Percentiles rank a stretch among this genome's conserved stretches.
Conservation (phyloP, 2,113 vertebrate genomes). For the Gasterosteus aculeatus region DNA sequence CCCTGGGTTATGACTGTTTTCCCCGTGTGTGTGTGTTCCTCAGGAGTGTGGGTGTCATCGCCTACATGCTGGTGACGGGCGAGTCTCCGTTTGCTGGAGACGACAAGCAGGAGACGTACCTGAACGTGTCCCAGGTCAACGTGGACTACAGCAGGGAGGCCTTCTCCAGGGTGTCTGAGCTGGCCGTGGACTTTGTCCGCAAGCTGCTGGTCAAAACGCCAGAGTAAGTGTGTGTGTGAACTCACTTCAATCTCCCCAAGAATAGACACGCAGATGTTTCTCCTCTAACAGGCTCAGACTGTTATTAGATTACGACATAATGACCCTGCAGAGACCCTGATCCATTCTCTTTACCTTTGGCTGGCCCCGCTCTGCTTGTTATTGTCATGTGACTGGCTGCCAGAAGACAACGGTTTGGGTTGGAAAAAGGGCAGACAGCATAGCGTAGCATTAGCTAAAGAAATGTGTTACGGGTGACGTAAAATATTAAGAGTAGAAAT, state of each 20-base stretch:
- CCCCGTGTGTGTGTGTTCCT: conserved; percentile 15
- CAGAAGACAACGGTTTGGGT: no score
- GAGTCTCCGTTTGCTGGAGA: conserved; percentile 93
- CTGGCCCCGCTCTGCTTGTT: no score
- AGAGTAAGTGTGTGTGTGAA: conserved; percentile 82
- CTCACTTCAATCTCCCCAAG: not conserved
- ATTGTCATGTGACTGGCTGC: no score
- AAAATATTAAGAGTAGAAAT: not conserved
- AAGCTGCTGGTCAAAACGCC: conserved; percentile 93
- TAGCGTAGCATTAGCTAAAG: not conserved
- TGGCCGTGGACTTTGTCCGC: conserved; percentile 92
- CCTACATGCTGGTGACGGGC: conserved; percentile 95
- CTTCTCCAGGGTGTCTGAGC: conserved; percentile 89
- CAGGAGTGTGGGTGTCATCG: conserved; percentile 94
- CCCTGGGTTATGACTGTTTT: not conserved
- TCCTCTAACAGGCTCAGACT: not conserved
- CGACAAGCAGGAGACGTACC: conserved; percentile 94
- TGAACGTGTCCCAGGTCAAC: conserved; percentile 96
- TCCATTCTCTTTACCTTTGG: no score
- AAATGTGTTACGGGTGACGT: not conserved
- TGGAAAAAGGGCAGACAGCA: not conserved
- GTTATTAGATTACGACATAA: not conserved
- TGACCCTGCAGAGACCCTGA: no score
- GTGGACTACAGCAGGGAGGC: conserved; percentile 92
- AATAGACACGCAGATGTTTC: not conserved